Conservation (phyloP, 2,888 invertebrate species). For the Parnassius apollo region DNA sequence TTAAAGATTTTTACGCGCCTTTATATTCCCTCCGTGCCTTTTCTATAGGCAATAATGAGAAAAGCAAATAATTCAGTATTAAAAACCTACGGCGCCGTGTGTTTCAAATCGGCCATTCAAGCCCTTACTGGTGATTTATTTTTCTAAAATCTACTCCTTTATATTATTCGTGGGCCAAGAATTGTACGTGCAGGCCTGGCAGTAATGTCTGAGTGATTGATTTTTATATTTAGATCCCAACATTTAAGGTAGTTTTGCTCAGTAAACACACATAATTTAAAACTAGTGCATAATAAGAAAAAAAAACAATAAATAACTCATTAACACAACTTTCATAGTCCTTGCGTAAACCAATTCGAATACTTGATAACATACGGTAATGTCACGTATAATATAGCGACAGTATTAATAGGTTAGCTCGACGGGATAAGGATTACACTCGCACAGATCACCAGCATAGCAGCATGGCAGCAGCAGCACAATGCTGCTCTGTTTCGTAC, state of each 20-base stretch:
- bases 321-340: too few relatives aligned
- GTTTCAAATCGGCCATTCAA: slow-evolving; percentile 20
- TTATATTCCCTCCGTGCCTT: slow-evolving; percentile 29
- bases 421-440: too few relatives aligned
- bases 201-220: slow-evolving; percentile 5
- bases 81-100: slow-evolving; percentile 16
- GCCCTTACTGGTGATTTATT: slow-evolving; percentile 20
- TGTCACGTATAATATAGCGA: too few relatives aligned
- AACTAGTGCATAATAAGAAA: too few relatives aligned
- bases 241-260: slow-evolving; percentile 1
- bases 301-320: too few relatives aligned
- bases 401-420: too few relatives aligned
- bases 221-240: slow-evolving; percentile 15
- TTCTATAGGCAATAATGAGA: slow-evolving; percentile 33
- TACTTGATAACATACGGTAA: too few relatives aligned
- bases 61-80: slow-evolving; percentile 27
- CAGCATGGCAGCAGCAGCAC: too few relatives aligned
- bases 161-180: slow-evolving; percentile 1
- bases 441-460: too few relatives aligned
- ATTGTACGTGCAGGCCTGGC: background rate
- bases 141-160: slow-evolving; percentile 14
- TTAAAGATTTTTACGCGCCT: slow-evolving; percentile 55
- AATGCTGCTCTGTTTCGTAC: too few relatives aligned
- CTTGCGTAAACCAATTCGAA: too few relatives aligned
- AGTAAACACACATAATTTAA: too few relatives aligned